Base-by-base conservation (phyloP, 2,888 invertebrate species). In the Andrena bucephala region DNA sequence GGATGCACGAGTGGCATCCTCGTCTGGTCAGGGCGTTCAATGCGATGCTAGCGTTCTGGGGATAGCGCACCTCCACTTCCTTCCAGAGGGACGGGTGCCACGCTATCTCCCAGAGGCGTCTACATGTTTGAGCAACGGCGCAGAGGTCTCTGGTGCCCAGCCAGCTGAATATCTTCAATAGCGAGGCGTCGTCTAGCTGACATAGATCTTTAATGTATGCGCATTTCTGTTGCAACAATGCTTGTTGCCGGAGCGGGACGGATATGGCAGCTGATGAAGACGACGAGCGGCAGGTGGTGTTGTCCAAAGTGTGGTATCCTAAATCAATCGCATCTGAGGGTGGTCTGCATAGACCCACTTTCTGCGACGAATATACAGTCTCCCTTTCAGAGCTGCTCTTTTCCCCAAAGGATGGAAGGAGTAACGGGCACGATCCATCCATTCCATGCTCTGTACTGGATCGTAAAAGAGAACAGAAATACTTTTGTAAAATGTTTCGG, bases 31-130 rank as follows among this genome's bases (percentile, higher is more conserved):
- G 78, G 0, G 90, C 88, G n/a, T 90, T 89, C 2, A 93, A 78
- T 0, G 91, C 92, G 33, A 82, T 80, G 1, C 89, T 90, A 2
- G 91, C 91, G 48, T 90, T 92, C 81, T 93, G 90, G 0, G 93
- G 93, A 82, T 92, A 90, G 16, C 91, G 90, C 16, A 93, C 85
- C 52, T 93, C 91, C 6, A 93, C 91, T 33, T 93, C 91, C 8
- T 84, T 87, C 97, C 97, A 98, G 29, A 98, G 94, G 8, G 95
- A 94, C 0, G 97, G 97, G 52, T 96, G 96, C 97, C 97, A 97
- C 54, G 96, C 97, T 42, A 97, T 94, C 85, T 96, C 95, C 94
- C 97, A 97, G 94, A 97, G 97, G 67, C 97, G 95, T 29, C 96
- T 95, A 91, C 97, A 97, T 5, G 97, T 97, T 73, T 97, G 95